phyloP scores from a whole-genome alignment of 2,888 invertebrate species.

The Therioaphis trifolii region DNA sequence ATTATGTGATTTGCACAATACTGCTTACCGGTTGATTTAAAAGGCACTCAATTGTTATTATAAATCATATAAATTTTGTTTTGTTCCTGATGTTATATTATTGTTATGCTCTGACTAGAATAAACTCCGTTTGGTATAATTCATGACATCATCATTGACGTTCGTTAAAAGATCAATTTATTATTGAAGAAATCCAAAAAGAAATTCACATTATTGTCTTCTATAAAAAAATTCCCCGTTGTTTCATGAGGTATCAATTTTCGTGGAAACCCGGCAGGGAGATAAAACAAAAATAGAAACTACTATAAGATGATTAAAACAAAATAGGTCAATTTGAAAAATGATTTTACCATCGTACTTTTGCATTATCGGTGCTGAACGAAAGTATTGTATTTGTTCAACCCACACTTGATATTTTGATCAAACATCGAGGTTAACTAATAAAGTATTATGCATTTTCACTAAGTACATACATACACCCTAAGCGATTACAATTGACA shows the following conservation, averaged over 20 bases:
- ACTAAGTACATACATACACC: background rate
- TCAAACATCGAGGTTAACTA: background rate
- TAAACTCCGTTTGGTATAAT: too few species aligned
- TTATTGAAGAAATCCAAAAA: too few species aligned
- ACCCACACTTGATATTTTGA: background rate
- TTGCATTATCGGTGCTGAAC: background rate
- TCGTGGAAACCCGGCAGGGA: background rate
- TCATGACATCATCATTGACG: too few species aligned
- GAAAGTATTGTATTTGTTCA: background rate
- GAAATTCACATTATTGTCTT: background rate
- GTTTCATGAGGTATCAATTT: background rate
- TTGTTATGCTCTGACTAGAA: too few species aligned
- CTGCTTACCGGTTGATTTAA: too few species aligned
- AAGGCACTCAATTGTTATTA: too few species aligned
- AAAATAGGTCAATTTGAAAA: slow-evolving; percentile 22
- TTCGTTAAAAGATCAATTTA: too few species aligned
- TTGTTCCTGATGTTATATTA: background rate
- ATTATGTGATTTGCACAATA: too few species aligned
- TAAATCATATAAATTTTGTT: background rate
- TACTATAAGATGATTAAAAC: background rate
- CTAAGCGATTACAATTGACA: background rate
- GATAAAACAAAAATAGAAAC: background rate
- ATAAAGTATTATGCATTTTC: background rate
- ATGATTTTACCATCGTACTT: slow-evolving; percentile 14
- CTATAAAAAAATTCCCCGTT: background rate